Conservation (phyloP, 2,797 vertebrate genomes). For the Sebastes paucispinis region DNA sequence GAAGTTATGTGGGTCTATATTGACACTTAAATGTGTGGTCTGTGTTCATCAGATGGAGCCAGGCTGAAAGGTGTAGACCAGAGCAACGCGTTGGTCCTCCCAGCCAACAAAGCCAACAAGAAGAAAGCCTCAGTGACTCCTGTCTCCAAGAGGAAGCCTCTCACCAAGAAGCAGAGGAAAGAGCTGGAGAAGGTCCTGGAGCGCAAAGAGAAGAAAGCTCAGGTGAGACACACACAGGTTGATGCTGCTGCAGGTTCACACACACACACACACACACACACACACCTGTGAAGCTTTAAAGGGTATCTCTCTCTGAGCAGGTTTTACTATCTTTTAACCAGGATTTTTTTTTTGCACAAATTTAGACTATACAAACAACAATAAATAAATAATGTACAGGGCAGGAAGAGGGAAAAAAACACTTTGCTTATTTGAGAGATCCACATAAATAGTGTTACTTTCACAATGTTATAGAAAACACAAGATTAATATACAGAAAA, state of each 20-base stretch:
- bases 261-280: too few species aligned
- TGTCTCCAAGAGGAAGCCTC: constrained; percentile 80
- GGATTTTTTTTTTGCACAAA: too few species aligned
- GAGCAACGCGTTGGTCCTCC: constrained; percentile 90
- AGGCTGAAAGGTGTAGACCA: constrained; percentile 89
- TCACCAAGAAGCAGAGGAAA: constrained; percentile 92
- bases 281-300: not conserved
- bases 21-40: not conserved
- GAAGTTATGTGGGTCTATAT: not conserved
- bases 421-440: too few species aligned
- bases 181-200: constrained; percentile 90
- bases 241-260: not conserved
- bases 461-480: too few species aligned
- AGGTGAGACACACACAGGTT: constrained; percentile 72
- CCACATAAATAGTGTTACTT: too few species aligned
- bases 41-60: constrained; percentile 73
- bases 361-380: too few species aligned
- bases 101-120: constrained; percentile 85
- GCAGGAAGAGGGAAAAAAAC: too few species aligned
- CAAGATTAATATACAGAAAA: too few species aligned
- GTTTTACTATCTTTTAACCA: not conserved
- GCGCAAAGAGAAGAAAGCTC: constrained; percentile 91
- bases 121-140: constrained; percentile 58
- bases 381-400: too few species aligned
- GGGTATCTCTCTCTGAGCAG: not conserved